Conservation (phyloP, 2,888 invertebrate genomes). For the Adelphocoris suturalis region DNA sequence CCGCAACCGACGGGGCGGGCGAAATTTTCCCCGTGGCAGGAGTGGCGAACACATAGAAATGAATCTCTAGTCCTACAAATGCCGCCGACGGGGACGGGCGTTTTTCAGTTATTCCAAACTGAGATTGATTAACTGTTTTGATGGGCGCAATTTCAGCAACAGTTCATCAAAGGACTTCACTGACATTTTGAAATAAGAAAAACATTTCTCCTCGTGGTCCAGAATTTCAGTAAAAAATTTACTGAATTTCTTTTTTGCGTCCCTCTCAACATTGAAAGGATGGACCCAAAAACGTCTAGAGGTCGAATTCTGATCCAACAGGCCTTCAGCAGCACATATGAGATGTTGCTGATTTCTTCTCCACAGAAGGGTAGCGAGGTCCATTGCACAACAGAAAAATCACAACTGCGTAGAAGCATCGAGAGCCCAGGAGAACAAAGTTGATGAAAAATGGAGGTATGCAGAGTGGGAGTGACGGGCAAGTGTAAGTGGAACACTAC, state of each 20-base stretch:
- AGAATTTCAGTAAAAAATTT: conserved; percentile 39
- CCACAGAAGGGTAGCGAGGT: conserved; percentile 1
- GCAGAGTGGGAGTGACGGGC: background rate
- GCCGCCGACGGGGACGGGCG: too few species aligned
- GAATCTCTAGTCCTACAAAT: too few species aligned
- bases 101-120: too few species aligned
- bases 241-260: conserved; percentile 7
- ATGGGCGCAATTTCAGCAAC: conserved; percentile 33
- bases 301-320: background rate
- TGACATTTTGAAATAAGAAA: conserved; percentile 63
- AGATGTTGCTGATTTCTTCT: background rate
- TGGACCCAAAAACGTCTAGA: conserved; percentile 49
- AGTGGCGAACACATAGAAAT: too few species aligned
- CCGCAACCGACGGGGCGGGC: too few species aligned
- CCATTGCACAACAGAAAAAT: background rate
- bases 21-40: too few species aligned
- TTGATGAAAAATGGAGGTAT: background rate
- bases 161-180: conserved; percentile 64
- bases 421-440: background rate
- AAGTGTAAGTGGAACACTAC: background rate
- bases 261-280: too few species aligned
- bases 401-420: background rate
- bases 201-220: conserved; percentile 64
- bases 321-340: background rate
- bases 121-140: background rate